These are phyloP conservation scores for Cheirogaleus major DNA, from an alignment of 2,797 vertebrate species.

Conservation along the genomic window DNA sequence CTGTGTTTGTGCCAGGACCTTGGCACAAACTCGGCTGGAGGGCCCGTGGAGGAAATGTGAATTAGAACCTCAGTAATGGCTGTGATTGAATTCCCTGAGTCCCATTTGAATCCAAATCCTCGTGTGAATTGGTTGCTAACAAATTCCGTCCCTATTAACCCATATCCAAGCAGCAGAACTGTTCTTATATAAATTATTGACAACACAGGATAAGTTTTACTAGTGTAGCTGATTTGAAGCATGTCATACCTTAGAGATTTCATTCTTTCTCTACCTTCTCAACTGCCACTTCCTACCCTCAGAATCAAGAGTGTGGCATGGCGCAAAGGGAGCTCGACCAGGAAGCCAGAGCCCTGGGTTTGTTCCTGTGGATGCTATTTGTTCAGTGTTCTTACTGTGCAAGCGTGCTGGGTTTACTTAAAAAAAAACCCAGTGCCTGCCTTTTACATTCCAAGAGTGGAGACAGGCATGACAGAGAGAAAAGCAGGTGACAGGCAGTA, in stretches of 20 bases:
- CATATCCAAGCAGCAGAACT: background rate
- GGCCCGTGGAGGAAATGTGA: fast-evolving
- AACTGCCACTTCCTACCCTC: background rate
- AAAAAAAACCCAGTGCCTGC: background rate
- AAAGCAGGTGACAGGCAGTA: background rate
- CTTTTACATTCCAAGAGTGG: background rate
- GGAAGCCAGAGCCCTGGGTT: background rate
- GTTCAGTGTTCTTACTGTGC: background rate
- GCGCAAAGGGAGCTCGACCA: background rate
- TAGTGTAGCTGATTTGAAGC: background rate
- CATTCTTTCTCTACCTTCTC: background rate
- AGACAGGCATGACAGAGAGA: background rate
- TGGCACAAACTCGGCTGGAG: background rate
- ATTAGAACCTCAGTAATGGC: too few relatives aligned
- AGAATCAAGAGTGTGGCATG: fast-evolving
- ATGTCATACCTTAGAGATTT: background rate
- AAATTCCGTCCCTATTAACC: background rate
- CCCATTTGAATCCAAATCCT: background rate
- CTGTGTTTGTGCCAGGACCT: background rate
- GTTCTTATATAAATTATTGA: background rate
- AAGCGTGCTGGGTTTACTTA: background rate
- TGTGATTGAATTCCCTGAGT: too few relatives aligned
- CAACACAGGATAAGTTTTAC: background rate
- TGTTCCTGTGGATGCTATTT: background rate
- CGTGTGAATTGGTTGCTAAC: background rate